Evolutionary conservation across 2,888 invertebrate genomes (phyloP).

Genomic region (Oligia strigilis): DNA sequence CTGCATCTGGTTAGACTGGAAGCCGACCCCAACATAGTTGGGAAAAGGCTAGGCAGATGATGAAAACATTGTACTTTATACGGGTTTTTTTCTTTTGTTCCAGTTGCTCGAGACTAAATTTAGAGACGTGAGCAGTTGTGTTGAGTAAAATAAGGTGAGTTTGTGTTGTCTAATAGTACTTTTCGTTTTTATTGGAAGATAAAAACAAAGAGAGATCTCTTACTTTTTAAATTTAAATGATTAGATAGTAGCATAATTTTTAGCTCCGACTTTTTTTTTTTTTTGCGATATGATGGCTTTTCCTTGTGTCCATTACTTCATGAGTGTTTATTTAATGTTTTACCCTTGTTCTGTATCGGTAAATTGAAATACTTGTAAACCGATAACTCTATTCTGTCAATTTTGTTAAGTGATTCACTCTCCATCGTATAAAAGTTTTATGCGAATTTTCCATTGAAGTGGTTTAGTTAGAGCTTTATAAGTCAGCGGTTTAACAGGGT

Average conservation of each 20-base stretch:
- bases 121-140: slow-evolving; percentile 25
- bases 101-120: slow-evolving; percentile 41
- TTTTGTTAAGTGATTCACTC: slow-evolving; percentile 1
- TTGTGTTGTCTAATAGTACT: not conserved
- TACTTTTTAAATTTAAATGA: not conserved
- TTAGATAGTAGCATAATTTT: not conserved
- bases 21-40: no score
- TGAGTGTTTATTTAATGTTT: not conserved
- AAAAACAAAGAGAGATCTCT: not conserved
- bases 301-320: not conserved
- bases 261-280: no score
- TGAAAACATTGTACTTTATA: slow-evolving; percentile 7
- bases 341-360: not conserved
- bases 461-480: slow-evolving; percentile 12
- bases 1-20: no score
- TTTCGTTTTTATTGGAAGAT: not conserved
- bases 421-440: slow-evolving; percentile 12
- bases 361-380: not conserved
- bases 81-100: slow-evolving; percentile 17
- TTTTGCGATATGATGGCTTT: no score
- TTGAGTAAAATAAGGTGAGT: slow-evolving; percentile 41
- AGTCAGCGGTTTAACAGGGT: not conserved
- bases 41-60: no score
- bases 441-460: slow-evolving; percentile 12
- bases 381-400: not conserved